Percentiles rank a stretch among this genome's conserved stretches.
phyloP scores from a whole-genome alignment of 2,888 invertebrate species.

The Nomada ruficornis region DNA sequence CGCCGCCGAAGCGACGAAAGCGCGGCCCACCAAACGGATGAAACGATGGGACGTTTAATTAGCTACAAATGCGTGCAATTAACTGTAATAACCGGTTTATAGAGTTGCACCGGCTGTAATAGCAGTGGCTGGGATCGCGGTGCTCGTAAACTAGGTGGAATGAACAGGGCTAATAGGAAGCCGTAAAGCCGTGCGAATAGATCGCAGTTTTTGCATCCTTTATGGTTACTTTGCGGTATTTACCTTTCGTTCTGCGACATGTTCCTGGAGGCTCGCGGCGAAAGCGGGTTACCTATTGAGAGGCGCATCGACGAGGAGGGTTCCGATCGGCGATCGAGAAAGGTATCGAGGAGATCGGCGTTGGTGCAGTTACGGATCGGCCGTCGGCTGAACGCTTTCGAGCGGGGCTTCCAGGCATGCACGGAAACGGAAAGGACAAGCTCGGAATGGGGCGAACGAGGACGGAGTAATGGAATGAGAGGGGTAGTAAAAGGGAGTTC shows the following conservation, averaged over 20 bases:
- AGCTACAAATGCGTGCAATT: constrained; percentile 26
- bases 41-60: constrained; percentile 31
- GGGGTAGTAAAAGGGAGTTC: constrained; percentile 31
- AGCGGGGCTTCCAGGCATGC: constrained; percentile 3
- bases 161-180: neutral
- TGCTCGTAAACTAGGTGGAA: neutral
- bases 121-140: constrained; percentile 4
- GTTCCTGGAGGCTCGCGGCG: no score
- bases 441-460: constrained; percentile 21
- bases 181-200: neutral
- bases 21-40: neutral
- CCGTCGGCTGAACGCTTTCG: constrained; percentile 51
- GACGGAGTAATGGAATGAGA: constrained; percentile 27
- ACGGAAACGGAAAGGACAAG: constrained; percentile 27
- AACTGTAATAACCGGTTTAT: constrained; percentile 33
- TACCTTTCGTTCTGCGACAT: neutral
- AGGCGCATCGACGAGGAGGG: no score
- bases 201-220: neutral
- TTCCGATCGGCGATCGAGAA: no score
- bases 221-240: neutral
- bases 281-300: no score
- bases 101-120: constrained; percentile 7
- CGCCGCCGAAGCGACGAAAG: neutral
- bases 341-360: constrained; percentile 8
- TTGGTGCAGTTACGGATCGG: constrained; percentile 13